Evolutionary conservation across 2,888 invertebrate genomes (phyloP).

Genomic region (Epinotia nisella): DNA sequence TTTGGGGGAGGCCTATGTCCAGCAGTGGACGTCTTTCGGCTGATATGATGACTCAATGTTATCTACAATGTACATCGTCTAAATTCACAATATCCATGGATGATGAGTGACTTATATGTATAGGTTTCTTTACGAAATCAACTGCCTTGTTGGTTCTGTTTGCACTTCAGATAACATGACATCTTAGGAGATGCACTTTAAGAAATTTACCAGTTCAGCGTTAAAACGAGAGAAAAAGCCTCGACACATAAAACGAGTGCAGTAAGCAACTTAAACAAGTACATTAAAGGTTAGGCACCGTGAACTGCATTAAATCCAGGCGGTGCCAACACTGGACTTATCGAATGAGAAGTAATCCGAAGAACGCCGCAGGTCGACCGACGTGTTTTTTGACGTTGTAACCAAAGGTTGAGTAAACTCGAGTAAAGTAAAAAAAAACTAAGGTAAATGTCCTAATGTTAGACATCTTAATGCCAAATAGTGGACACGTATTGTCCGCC

Average conservation of each 20-base stretch:
- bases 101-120: background rate
- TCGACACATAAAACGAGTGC: background rate
- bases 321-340: background rate
- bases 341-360: conserved; percentile 22
- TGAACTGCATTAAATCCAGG: background rate
- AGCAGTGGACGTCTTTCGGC: no score
- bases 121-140: background rate
- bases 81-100: background rate
- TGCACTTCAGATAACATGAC: no score
- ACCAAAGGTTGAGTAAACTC: no score
- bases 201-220: background rate
- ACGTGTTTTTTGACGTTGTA: no score
- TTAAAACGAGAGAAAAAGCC: background rate
- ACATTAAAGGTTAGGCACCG: background rate
- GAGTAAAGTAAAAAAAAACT: no score
- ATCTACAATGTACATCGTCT: no score
- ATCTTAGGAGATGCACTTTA: background rate
- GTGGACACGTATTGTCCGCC: no score
- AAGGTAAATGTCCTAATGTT: no score
- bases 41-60: no score
- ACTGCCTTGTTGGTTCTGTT: background rate
- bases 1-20: no score
- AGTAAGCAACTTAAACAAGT: background rate
- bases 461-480: no score
- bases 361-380: background rate